Percentiles rank a stretch among this genome's conserved stretches.
Evolutionary conservation across 2,113 vertebrate genomes (phyloP).

Genomic region (Proterorhinus semilunaris): DNA sequence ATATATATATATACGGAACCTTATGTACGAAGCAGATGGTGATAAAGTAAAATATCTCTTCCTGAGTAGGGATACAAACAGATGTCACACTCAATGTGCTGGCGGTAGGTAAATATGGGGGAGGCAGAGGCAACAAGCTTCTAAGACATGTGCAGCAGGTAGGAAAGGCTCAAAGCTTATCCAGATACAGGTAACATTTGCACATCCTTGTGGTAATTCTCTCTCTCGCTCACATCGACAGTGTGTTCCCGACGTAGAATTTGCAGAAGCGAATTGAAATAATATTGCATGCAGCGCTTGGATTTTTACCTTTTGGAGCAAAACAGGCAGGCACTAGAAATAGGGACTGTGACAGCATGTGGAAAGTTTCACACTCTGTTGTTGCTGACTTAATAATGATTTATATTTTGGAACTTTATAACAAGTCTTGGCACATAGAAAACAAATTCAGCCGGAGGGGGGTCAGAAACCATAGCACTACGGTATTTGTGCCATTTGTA

Average conservation of each 20-base stretch:
- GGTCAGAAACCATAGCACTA: too few relatives aligned
- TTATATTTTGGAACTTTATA: too few relatives aligned
- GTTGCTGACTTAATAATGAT: not conserved
- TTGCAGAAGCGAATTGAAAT: not conserved
- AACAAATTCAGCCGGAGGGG: too few relatives aligned
- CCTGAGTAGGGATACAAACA: constrained; percentile 4
- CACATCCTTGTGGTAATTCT: constrained; percentile 4
- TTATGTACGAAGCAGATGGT: constrained; percentile 11
- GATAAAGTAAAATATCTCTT: constrained; percentile 7
- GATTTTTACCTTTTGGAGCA: not conserved
- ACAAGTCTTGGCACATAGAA: too few relatives aligned
- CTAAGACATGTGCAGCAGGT: constrained; percentile 3
- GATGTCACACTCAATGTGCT: constrained; percentile 7
- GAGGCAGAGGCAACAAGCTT: not conserved
- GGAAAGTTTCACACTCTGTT: not conserved
- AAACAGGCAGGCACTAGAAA: not conserved
- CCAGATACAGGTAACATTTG: constrained; percentile 8
- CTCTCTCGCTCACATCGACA: too few relatives aligned
- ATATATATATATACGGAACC: not conserved
- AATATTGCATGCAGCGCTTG: not conserved
- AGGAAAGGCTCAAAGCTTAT: not conserved
- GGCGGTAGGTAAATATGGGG: constrained; percentile 3
- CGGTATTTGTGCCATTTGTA: too few relatives aligned
- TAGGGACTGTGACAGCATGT: not conserved
- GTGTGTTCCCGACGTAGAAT: not conserved